Base-by-base conservation (phyloP, 2,797 vertebrate genomes). In the Tarsius wallacei region DNA sequence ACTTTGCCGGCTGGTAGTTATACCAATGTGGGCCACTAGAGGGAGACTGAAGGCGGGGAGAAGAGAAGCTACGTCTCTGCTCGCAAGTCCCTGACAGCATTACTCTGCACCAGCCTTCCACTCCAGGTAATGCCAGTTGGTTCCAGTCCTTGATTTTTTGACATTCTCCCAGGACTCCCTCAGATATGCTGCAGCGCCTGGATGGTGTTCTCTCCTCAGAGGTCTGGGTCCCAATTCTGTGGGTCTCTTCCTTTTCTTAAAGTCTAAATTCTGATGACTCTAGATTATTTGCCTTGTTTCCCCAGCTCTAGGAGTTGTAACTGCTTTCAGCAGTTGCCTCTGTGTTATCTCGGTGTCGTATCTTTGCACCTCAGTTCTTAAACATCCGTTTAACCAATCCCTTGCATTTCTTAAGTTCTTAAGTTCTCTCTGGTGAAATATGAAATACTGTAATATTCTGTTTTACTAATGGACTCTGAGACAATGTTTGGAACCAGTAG, bases 171-270 rank as follows among this genome's bases (percentile, higher is more conserved):
- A 85, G 68, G 64, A 28, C 1, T 31, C 8, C 71, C 47, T 51
- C 13, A 61, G 1, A 89, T 42, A 74, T 24, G 7, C 26, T 16
- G 31, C 22, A 82, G 51, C 22, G 76, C 28, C 47, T 36, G 22
- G 16, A 16, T 47, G 22, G 28, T 85, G 66, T 87, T 78, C 49
- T 74, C 6, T 82, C 22, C 68, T 93, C n/a, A 49, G 89, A 87
- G 28, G 93, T 78, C 78, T 80, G 36, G 16, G n/a, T 87, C 63
- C 42, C 85, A 53, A 21, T 90, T 87, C 88, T 82, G 31, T 24
- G 53, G 7, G 31, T 71, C 2, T 24, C 49, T 86, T 91, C 36
- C 31, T 96, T 42, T 42, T 42, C 59, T 28, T 33, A 55, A 89
- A 73, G 19, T 88, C 42, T 91, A 53, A 84, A 57, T 83, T 93